Evolutionary conservation across 2,888 invertebrate species (phyloP).

Genomic region (Andrena hattorfiana): DNA sequence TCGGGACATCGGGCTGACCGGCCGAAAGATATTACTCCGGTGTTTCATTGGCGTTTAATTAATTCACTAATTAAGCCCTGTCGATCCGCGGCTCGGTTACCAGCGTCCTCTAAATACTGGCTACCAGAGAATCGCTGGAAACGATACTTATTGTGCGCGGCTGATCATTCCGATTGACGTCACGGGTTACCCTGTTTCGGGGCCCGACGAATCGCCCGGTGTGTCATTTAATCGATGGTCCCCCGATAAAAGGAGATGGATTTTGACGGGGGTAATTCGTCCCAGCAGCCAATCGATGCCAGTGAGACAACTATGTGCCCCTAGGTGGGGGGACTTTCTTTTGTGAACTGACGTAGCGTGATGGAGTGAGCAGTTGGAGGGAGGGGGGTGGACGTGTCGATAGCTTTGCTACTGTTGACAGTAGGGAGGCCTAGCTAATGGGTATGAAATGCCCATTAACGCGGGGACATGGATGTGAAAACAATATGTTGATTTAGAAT

Average conservation of each 20-base stretch:
- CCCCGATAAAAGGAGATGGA: neutral
- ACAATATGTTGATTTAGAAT: constrained; percentile 1
- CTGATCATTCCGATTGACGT: constrained; percentile 21
- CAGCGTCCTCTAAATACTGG: constrained; percentile 13
- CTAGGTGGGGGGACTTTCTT: neutral
- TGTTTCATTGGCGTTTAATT: constrained; percentile 62
- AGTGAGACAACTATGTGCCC: neutral
- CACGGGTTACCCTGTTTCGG: neutral
- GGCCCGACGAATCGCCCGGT: neutral
- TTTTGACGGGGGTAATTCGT: neutral
- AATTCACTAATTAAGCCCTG: constrained; percentile 61
- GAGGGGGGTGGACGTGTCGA: neutral
- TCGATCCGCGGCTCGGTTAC: constrained; percentile 42
- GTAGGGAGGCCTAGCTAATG: neutral
- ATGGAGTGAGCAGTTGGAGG: neutral
- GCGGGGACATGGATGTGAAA: neutral
- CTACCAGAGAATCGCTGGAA: constrained; percentile 6
- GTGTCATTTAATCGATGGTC: neutral
- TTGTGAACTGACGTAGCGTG: neutral
- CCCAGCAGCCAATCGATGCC: too few relatives aligned
- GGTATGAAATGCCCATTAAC: constrained; percentile 1
- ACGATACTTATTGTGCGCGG: constrained; percentile 47
- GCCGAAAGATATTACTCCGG: constrained; percentile 52
- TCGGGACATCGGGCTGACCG: constrained; percentile 36
- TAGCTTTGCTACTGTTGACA: neutral